phyloP scores from a whole-genome alignment of 2,113 vertebrate species.

The Megaptera novaeangliae region DNA sequence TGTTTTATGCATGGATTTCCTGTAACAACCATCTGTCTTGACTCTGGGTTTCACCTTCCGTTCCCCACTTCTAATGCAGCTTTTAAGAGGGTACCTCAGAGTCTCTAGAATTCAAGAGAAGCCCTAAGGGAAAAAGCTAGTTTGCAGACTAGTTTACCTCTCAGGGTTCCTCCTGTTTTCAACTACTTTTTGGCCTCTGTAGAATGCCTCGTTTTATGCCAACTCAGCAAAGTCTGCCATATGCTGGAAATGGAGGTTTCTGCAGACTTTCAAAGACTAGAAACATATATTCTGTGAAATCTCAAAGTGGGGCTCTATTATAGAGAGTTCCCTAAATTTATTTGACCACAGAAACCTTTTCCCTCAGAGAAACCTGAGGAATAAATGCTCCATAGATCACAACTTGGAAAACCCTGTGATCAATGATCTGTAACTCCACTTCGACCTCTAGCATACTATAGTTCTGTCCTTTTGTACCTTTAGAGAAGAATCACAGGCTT shows the following conservation, averaged over 20 bases:
- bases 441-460: neutral
- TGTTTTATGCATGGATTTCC: neutral
- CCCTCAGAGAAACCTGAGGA: neutral
- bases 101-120: neutral
- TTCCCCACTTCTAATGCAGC: neutral
- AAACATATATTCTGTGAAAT: conserved; percentile 3
- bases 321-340: conserved; percentile 27
- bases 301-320: neutral
- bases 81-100: neutral
- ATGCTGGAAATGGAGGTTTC: conserved; percentile 32
- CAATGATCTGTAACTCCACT: conserved; percentile 14
- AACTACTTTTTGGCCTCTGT: neutral
- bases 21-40: neutral
- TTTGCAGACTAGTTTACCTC: neutral
- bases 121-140: neutral
- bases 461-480: neutral
- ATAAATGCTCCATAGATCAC: conserved; percentile 19
- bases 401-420: conserved; percentile 22
- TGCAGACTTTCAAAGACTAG: conserved; percentile 25
- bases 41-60: neutral
- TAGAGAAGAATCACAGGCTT: conserved; percentile 10
- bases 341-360: conserved; percentile 33
- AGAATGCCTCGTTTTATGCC: conserved; percentile 33
- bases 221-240: conserved; percentile 4
- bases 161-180: neutral